A percentile compares a stretch with the other conserved stretches of the same genome.
Evolutionary conservation across 2,888 invertebrate genomes (phyloP).

Genomic region (Linnaemya vulpina): DNA sequence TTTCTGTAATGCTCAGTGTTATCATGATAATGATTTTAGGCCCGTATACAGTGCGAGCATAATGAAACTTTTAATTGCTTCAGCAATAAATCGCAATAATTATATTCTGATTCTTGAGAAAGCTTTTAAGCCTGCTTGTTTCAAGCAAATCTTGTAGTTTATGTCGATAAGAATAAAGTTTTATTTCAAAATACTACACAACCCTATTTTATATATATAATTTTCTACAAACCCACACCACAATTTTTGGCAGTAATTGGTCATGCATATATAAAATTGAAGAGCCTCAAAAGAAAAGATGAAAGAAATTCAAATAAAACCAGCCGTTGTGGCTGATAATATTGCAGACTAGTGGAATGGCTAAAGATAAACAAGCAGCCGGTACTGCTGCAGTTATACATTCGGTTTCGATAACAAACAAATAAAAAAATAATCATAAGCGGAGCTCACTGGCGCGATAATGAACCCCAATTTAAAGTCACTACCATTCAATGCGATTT

Average conservation of each 20-base stretch:
- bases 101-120: too few species aligned
- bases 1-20: too few species aligned
- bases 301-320: constrained; percentile 1
- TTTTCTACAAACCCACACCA: background rate
- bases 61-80: too few species aligned
- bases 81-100: too few species aligned
- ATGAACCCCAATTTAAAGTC: constrained; percentile 82
- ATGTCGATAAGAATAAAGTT: background rate
- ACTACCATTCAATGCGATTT: constrained; percentile 81
- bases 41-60: too few species aligned
- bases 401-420: constrained; percentile 59
- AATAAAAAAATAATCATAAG: constrained; percentile 56
- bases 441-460: constrained; percentile 75
- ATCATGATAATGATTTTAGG: too few species aligned
- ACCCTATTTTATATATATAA: background rate
- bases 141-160: too few species aligned
- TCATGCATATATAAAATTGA: constrained; percentile 19
- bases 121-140: too few species aligned
- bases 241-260: constrained; percentile 18
- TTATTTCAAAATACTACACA: background rate
- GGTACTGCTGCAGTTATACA: constrained; percentile 30
- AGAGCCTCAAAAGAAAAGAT: constrained; percentile 2
- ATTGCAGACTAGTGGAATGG: background rate
- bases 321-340: constrained; percentile 23
- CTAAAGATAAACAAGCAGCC: constrained; percentile 10